Evolutionary conservation across 2,113 vertebrate genomes (phyloP), one percentile per base, ranked within the genome.

Genomic region (Ornithorhynchus anatinus): DNA sequence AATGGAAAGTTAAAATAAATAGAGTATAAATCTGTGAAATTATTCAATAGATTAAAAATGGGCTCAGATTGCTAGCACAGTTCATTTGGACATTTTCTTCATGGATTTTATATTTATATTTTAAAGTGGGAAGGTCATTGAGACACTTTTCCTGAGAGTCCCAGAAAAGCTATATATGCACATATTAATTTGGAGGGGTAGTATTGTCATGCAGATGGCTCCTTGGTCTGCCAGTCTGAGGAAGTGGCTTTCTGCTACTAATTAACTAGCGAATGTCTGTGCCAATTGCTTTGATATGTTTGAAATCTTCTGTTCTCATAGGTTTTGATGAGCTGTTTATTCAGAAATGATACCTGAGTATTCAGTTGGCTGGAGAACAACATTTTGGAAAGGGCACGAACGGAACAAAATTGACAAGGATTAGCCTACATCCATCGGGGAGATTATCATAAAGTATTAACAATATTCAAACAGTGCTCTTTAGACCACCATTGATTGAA

Each of bases 231-330:
- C 79, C 77, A 75, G 67, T 87, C 84, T 79, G 86, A 15, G 44
- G 87, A 89, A 91, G 61, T 77, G 61, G 44, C 71, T 75, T 67
- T 82, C 65, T 84, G 75, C 42, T 85, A 42, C 84, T 89, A 88
- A 94, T 91, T 91, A 86, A 84, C 88, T 81, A 75, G 81, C 70
- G 73, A 87, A 84, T 86, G 68, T 69, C 85, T 73, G 59, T 71
- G 58, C 43, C 85, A 82, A 87, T 86, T 84, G 65, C 82, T 87
- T 84, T 84, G 47, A 72, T 86, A 20, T 81, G 77, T 75, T 79
- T 57, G 22, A 87, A 90, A 86, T 76, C 82, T 91, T 91, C 89
- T 93, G 85, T 89, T 87, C 86, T 86, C 82, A 69, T 77, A 89
- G 39, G 76, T 80, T 89, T 81, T 89, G 86, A 89, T 86, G 85